Base-by-base conservation (phyloP, 2,888 invertebrate species). In the Drymonia ruficornis region DNA sequence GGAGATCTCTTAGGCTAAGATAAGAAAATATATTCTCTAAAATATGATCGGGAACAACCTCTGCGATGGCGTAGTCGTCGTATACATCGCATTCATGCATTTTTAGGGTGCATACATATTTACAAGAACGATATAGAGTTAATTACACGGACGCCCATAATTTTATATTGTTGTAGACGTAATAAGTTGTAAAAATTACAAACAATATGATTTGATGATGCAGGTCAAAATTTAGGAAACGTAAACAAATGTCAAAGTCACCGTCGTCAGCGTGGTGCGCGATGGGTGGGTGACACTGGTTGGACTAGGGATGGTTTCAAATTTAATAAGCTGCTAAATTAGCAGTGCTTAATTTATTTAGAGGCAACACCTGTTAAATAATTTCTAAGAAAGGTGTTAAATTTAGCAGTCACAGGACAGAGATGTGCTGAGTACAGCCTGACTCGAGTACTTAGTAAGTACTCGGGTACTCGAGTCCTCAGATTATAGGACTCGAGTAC, bases 21-120 rank as follows among this genome's bases (percentile, higher is more conserved):
- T 97, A 98, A 6, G 98, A 97, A 93, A 99, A 98, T 88, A 98
- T 96, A 76, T 96, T 95, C 93, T 98, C 98, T 84, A 98, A 93
- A 79, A 97, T 95, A 91, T 96, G 95, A 84, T 97, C 96, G 57
- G 96, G 95, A 72, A 96, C 91, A 81, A 94, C 91, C 76, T 95
- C 94, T 72, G 94, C 94, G 78, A 94, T 92, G 64, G 92, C 89
- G 82, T 94, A 94, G 83, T 94, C 94, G 61, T 85, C 80, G 55
- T 77, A 78, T 0, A 68, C 53, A 67, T 80, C 70, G 60, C 71
- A 67, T 53, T 76, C 75, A 67, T 80, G 74, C 76, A 81, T 79
- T 65, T 65, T 72, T 49, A 60, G 44, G 53, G 55, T 66, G 45
- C 56, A 59, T 53, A 46, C 55, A 38, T 46, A 52, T 11, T 47